Conservation (phyloP, 1,140 invertebrate genomes). For the Arion vulgaris region DNA sequence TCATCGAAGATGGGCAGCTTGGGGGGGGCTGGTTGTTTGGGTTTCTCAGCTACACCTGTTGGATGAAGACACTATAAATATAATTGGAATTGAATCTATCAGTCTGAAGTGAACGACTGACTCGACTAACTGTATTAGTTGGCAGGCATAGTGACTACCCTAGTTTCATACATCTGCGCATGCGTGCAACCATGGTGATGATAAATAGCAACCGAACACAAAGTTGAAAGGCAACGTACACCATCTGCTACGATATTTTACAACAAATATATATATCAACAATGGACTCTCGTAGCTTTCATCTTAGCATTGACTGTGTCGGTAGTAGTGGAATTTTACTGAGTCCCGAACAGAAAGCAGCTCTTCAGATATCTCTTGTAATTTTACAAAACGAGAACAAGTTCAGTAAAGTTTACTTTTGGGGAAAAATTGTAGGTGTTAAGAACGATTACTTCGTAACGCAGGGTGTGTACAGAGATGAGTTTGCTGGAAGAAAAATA, state of each 20-base stretch:
- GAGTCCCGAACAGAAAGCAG: slow-evolving; percentile 70
- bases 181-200: slow-evolving; percentile 21
- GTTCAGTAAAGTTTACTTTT: slow-evolving; percentile 72
- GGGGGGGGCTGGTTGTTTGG: too few relatives aligned
- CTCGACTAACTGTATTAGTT: too few relatives aligned
- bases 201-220: slow-evolving; percentile 15
- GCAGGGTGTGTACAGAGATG: slow-evolving; percentile 70
- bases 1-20: too few relatives aligned
- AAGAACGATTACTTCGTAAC: slow-evolving; percentile 73
- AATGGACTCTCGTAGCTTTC: slow-evolving; percentile 69
- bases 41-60: too few relatives aligned
- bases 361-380: slow-evolving; percentile 70
- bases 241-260: not conserved
- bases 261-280: not conserved
- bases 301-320: slow-evolving; percentile 71
- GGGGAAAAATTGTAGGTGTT: slow-evolving; percentile 72
- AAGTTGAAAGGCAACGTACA: not conserved
- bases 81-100: too few relatives aligned
- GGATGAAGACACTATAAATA: too few relatives aligned
- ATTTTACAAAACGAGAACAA: slow-evolving; percentile 72
- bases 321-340: slow-evolving; percentile 70
- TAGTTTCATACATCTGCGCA: not conserved
- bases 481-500: slow-evolving; percentile 69
- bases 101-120: too few relatives aligned
- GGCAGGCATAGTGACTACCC: not conserved